Evolutionary conservation across 2,113 vertebrate species (phyloP), one percentile per base, ranked within the genome.

Genomic region (Lontra canadensis): DNA sequence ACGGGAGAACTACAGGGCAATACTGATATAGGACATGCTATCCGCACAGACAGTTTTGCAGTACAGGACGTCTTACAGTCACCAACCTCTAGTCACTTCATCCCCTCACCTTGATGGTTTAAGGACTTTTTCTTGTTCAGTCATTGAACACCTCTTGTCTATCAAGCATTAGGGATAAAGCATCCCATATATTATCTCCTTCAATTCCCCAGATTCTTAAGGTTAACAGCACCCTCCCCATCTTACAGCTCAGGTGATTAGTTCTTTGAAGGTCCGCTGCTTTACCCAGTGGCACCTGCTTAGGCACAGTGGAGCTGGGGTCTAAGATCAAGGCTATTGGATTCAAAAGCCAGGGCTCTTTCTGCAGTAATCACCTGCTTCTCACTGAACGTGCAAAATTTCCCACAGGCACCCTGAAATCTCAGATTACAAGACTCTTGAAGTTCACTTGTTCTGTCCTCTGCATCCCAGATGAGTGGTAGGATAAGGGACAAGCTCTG

Each of bases 401-500:
- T 47, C 31, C 21, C 26, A 13, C 0, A 17, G 2, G n/a, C 57
- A n/a, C 67, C 18, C 44, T 76, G 23, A 63, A 88, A 17, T 89
- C 34, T 55, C 59, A 11, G 7, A 36, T 26, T 47, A n/a, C 92
- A 52, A 52, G 13, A 44, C 9, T 4, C 65, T 86, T 42, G 8
- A 12, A 92, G 59, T 42, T n/a, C 18, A 44, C 29, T 29, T 0
- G 0, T 34, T 47, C 25, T 6, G 20, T 59, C 36, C n/a, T 21
- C 63, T 31, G 0, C 1, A 23, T 42, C 52, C 47, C 20, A 83
- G 39, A 44, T 0, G 4, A 88, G n/a, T 1, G 26, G 39, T 4
- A 0, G 18, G 18, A 44, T 7, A 15, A 17, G 10, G 18, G 26
- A 59, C 31, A 65, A 36, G 14, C 47, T 23, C 57, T 26, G 11